Evolutionary conservation across 2,888 invertebrate genomes (phyloP), one percentile per base, ranked within the genome.

Genomic region (Cybosia mesomella): DNA sequence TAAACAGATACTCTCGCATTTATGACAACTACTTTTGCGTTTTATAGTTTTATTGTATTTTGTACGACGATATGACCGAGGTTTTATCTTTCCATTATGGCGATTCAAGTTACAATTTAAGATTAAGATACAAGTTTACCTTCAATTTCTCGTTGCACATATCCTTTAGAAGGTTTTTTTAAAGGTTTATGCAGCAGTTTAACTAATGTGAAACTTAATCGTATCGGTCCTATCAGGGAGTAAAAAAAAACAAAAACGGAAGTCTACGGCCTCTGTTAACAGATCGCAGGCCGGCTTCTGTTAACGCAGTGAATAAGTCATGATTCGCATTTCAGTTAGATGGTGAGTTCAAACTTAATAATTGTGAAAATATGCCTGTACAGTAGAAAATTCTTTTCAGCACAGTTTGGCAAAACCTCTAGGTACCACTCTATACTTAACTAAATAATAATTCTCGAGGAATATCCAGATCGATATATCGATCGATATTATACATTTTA

Each of bases 71-170:
- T 63, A 36, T 63, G 39, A 28, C 39, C 21, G 2, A n/a, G 8
- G n/a, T 32, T 54, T 63, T 58, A 68, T 10, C 2, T 39, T 39
- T 15, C 39, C 39, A 39, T n/a, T 67, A 65, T 58, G 18, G 11
- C 24, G n/a, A 62, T 36, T 53, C 39, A n/a, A n/a, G n/a, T n/a
- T n/a, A 15, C 39, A 39, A 39, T 39, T 15, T 15, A 1, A 1
- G 59, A 15, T 68, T 43, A 36, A 65, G 57, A 34, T 64, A 61
- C 60, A 49, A 34, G 68, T 65, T 65, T 53, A 22, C 65, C 65
- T 68, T 68, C 65, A 54, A 18, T 43, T 10, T 65, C 64, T 60
- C 21, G 32, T 60, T 68, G 39, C 3, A 28, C 28, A 28, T 58
- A 60, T 60, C 66, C 28, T 60, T 54, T 28, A 11, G 49, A 53